Conservation (phyloP, 2,113 vertebrate genomes). For the Pelusios castaneus region DNA sequence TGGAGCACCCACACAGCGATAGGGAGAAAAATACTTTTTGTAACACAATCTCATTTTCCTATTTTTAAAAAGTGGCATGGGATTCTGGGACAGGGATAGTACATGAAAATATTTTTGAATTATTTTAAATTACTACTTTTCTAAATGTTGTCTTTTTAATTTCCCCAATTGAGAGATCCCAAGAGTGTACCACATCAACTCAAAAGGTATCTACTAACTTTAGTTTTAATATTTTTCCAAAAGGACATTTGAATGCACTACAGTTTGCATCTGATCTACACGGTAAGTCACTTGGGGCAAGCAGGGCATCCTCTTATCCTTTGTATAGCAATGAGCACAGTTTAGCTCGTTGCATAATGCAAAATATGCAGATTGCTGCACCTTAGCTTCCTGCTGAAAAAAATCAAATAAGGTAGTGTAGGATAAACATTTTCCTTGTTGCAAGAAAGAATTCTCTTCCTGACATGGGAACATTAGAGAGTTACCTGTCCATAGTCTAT, state of each 20-base stretch:
- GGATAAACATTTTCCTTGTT: neutral
- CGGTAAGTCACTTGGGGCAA: neutral
- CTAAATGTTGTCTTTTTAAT: neutral
- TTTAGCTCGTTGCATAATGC: neutral
- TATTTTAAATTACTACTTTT: neutral
- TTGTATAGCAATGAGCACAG: neutral
- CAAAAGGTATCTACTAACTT: neutral
- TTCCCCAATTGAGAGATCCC: neutral
- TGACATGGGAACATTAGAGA: neutral
- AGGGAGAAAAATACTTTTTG: constrained; percentile 12
- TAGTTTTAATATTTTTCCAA: neutral
- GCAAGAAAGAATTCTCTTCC: neutral
- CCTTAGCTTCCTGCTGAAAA: neutral
- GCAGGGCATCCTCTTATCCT: neutral
- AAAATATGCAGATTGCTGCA: neutral
- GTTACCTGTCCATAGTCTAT: constrained; percentile 98
- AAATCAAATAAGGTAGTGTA: neutral
- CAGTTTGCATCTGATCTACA: neutral
- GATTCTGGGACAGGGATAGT: neutral
- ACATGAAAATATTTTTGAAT: neutral
- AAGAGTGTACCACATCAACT: neutral
- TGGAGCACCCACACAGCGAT: neutral
- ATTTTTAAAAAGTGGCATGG: neutral
- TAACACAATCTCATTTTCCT: neutral
- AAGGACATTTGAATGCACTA: neutral